Evolutionary conservation across 2,888 invertebrate species (phyloP), one percentile per base, ranked within the genome.

Genomic region (Mythimna impura): DNA sequence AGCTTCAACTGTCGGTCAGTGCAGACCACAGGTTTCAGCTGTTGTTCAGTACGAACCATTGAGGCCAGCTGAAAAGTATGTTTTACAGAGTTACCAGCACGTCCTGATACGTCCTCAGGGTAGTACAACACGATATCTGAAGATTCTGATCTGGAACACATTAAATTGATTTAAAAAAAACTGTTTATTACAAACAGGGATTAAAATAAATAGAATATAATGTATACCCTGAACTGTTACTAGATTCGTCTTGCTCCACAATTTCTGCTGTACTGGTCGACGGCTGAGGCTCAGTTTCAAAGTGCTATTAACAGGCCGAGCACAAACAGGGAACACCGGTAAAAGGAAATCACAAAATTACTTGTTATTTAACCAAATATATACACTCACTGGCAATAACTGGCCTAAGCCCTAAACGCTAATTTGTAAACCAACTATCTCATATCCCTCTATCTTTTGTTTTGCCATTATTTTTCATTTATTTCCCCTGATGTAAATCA

Each of bases 231-330:
- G 20, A 10, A 30, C 14, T 75, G 22, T 50, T 30, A 22, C 30
- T 50, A 3, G 14, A 17, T 10, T 71, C 66, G 30, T 65, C 65
- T 30, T 40, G 65, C 7, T 30, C 20, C 50, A 71, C 30, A 50
- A 50, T 30, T 30, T 75, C 75, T 6, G 75, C 65, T 30, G 71
- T 50, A 47, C 71, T 71, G 10, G 71, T 75, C 20, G 71, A 71
- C 7, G 71, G 74, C 36, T 71, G 71, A 50, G 74, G 74, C 36
- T 71, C 71, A 47, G 30, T 17, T 50, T 71, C 75, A 50, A 50
- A 14, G 10, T 65, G 71, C 40, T 71, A 65, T 57, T 17, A 22
- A 36, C 34, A 22, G 12, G 9, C 2, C 22, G 10, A 25, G 4
- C 4, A 25, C 10, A 12, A 62, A 17, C n/a, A 40, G 30, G 6